phyloP scores from a whole-genome alignment of 1,140 invertebrate genomes.

The Drosophila santomea region DNA sequence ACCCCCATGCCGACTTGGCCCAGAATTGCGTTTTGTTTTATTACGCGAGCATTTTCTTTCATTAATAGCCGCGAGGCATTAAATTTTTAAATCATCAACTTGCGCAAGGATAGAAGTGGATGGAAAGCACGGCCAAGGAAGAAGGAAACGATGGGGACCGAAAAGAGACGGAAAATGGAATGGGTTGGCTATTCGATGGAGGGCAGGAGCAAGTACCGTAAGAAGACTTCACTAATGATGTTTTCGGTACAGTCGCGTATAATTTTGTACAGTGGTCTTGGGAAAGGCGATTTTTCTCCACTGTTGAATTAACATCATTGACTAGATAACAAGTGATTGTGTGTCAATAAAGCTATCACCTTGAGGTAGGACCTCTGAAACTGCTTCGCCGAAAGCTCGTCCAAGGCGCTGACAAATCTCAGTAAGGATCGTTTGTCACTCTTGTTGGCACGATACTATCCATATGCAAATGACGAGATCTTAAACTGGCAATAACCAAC shows the following conservation, averaged over 20 bases:
- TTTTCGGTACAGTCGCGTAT: constrained; percentile 59
- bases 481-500: constrained; percentile 24
- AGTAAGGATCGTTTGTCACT: background rate
- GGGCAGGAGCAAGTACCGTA: constrained; percentile 6
- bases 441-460: background rate
- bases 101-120: constrained; percentile 14
- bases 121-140: constrained; percentile 19
- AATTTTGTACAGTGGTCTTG: constrained; percentile 29
- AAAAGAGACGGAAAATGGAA: constrained; percentile 6
- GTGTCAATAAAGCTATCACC: background rate
- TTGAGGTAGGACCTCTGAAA: constrained; percentile 1
- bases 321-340: constrained; percentile 5
- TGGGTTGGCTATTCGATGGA: constrained; percentile 15
- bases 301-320: background rate
- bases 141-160: background rate
- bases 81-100: constrained; percentile 78
- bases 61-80: constrained; percentile 81
- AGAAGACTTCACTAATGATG: constrained; percentile 46
- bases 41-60: constrained; percentile 79
- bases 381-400: background rate
- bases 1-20: constrained; percentile 15
- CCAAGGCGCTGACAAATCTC: background rate
- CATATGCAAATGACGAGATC: constrained; percentile 41
- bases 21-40: constrained; percentile 71
- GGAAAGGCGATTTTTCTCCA: background rate